Base-by-base conservation (phyloP, 1,140 invertebrate genomes). In the Ceratina japonica region DNA sequence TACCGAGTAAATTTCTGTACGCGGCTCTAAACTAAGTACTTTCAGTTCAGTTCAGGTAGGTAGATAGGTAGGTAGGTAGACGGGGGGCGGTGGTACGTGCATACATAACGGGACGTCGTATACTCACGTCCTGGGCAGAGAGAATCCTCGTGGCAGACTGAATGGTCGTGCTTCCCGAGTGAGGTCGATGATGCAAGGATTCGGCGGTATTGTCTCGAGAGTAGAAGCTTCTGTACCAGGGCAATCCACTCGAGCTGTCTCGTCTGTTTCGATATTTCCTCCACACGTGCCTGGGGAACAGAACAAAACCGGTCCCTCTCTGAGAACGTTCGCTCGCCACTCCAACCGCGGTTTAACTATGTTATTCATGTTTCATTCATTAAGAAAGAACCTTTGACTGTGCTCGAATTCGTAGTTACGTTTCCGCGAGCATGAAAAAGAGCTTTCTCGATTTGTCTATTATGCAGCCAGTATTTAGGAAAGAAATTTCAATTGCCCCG, bases 91-190 rank as follows among this genome's bases (percentile, higher is more conserved):
- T n/a, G n/a, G 20, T 24, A 16, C 22, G 18, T 68, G 12, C 10
- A 56, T 10, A 52, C 31, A 24, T 66, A 65, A 18, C 10, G n/a
- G 31, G 5, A 44, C n/a, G n/a, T 20, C 31, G 4, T 52, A 49
- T 72, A 78, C 91, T 92, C 82, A 92, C 91, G 84, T 92, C 90
- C 87, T 92, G 91, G n/a, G 90, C 91, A 20, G 91, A 92, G 68
- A 92, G 89, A 66, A 92, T 90, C 84, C 90, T 89, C 79, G 91
- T 90, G 44, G 89, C 89, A 51, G 88, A 87, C 73, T 91, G 89
- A 80, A 91, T 89, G 82, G 86, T 87, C 75, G 87, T 88, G 76
- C 86, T 89, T 51, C 87, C 86, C 51, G 89, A 88, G 81, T 90
- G 88, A 7, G 90, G 86, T 83, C 87, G 88, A 85, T 91, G 87